A percentile compares a stretch with the other conserved stretches of the same genome.
Evolutionary conservation across 2,888 invertebrate species (phyloP).

Genomic region (Caenorhabditis afra): DNA sequence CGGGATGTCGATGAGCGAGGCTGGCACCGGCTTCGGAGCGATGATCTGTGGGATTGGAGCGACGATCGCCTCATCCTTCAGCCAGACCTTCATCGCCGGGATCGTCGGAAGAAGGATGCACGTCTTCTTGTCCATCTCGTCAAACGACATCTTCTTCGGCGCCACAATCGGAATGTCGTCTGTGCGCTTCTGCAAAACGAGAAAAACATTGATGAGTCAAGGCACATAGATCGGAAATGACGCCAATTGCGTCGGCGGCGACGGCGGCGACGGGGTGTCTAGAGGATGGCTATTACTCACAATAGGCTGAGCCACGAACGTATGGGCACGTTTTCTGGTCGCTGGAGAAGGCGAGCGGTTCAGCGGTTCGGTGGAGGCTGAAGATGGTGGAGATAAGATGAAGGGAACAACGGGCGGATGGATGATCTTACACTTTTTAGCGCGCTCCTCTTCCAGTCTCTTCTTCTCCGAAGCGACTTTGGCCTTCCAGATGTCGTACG

Average conservation of each 20-base stretch:
- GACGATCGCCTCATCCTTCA: constrained; percentile 53
- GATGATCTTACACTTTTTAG: constrained; percentile 28
- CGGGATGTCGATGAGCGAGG: constrained; percentile 32
- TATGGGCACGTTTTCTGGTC: constrained; percentile 65
- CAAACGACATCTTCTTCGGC: constrained; percentile 55
- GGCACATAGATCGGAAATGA: constrained; percentile 3
- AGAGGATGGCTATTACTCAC: constrained; percentile 28
- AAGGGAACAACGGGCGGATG: neutral
- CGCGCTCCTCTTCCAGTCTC: constrained; percentile 56
- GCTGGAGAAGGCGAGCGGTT: constrained; percentile 45
- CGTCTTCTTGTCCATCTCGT: constrained; percentile 64
- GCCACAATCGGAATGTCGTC: constrained; percentile 56
- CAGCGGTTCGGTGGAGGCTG: constrained; percentile 31
- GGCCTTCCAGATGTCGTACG: constrained; percentile 73
- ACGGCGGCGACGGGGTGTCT: neutral
- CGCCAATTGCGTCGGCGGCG: constrained; percentile 1
- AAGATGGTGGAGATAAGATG: no score
- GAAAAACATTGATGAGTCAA: constrained; percentile 21
- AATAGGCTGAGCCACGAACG: constrained; percentile 58
- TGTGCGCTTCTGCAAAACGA: constrained; percentile 31
- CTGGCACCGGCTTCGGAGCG: constrained; percentile 5
- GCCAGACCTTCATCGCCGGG: constrained; percentile 67
- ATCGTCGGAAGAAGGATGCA: constrained; percentile 67
- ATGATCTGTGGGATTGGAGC: neutral
- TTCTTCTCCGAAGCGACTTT: constrained; percentile 69